A percentile compares a stretch with the other conserved stretches of the same genome.
Evolutionary conservation across 2,797 vertebrate species (phyloP).

Genomic region (Falco rusticolus): DNA sequence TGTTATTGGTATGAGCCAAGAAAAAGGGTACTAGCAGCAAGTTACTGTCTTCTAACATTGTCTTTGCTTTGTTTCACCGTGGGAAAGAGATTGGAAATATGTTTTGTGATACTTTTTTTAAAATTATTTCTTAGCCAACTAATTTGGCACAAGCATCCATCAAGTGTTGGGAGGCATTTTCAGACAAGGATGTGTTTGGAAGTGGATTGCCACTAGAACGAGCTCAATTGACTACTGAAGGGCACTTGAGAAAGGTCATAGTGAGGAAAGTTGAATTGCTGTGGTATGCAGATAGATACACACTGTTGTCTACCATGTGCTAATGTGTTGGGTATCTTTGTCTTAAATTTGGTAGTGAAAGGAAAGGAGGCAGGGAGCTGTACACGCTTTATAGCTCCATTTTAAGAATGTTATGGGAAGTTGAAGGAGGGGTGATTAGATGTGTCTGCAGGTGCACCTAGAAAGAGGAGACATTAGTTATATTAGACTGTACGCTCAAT

Average conservation of each 20-base stretch:
- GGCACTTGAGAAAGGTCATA: not conserved
- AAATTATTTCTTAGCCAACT: not conserved
- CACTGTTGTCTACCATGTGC: not conserved
- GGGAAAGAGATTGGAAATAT: not conserved
- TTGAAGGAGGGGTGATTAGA: not conserved
- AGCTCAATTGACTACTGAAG: not conserved
- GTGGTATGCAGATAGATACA: not conserved
- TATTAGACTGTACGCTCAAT: not conserved
- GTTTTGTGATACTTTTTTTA: not conserved
- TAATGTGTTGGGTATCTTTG: not conserved
- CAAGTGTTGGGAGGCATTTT: not conserved
- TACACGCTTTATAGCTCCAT: not conserved
- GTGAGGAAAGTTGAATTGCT: not conserved
- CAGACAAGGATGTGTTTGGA: not conserved
- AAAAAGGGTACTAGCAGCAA: not conserved
- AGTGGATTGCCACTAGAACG: not conserved
- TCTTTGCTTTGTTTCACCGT: not conserved
- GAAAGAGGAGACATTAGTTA: not conserved
- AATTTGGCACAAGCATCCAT: not conserved
- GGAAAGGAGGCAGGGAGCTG: not conserved
- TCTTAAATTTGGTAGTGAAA: not conserved
- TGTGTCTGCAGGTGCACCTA: not conserved
- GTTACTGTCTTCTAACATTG: not conserved
- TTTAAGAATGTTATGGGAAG: not conserved
- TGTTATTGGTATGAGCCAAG: not conserved